Conservation (phyloP, 2,888 invertebrate species). For the Psococerastis gibbosa region DNA sequence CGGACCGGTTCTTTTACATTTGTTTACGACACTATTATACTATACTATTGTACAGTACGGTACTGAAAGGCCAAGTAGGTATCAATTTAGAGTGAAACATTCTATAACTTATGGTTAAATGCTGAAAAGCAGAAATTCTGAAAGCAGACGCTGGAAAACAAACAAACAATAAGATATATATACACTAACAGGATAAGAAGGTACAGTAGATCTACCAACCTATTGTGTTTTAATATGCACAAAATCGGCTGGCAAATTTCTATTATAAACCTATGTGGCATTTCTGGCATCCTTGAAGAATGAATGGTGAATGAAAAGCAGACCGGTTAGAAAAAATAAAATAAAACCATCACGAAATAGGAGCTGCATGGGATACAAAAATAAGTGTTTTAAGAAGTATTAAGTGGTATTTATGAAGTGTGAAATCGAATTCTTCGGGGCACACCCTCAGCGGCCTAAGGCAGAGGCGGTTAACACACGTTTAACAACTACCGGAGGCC, state of each 20-base stretch:
- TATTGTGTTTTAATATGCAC: not conserved
- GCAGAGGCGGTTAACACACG: not conserved
- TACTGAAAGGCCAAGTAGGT: no score
- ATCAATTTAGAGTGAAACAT: no score
- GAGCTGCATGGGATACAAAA: not conserved
- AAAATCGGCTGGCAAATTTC: not conserved
- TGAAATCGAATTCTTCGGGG: conserved; percentile 7
- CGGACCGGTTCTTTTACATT: no score
- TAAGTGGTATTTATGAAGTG: conserved; percentile 10
- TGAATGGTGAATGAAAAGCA: conserved; percentile 2
- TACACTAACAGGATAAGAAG: no score
- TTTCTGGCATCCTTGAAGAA: conserved; percentile 3
- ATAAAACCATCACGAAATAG: conserved; percentile 7
- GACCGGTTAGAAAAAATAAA: not conserved
- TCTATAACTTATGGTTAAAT: no score
- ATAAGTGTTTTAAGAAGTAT: not conserved
- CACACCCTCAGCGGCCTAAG: not conserved
- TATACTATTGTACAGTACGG: no score
- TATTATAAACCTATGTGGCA: not conserved
- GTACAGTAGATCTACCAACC: not conserved
- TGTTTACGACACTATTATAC: no score
- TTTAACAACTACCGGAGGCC: no score
- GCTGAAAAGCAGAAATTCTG: no score
- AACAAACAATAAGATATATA: no score
- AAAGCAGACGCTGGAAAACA: no score